Base-by-base conservation (phyloP, 2,797 vertebrate species). In the Rhinoraja longicauda region DNA sequence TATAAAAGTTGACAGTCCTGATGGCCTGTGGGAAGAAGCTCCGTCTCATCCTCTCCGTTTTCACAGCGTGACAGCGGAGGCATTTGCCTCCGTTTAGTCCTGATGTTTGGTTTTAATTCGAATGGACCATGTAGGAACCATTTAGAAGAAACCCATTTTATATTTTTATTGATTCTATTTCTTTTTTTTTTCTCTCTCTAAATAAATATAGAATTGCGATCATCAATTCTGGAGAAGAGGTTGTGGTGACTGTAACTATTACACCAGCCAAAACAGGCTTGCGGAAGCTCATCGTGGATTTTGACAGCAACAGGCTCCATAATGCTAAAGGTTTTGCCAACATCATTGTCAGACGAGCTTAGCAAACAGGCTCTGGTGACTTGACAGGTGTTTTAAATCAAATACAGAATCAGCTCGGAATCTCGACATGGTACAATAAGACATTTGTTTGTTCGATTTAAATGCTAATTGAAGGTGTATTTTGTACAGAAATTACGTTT, bases 211-310 rank as follows among this genome's bases (percentile, higher is more conserved):
- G 96, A 0, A 93, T 70, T 75, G 57, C 72, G 13, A 94, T 94
- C 0, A 95, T 97, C 73, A 90, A 93, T 84, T 95, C 96, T 5
- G 96, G 96, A 4, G 94, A 96, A 94, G 94, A 93, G 5, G 95
- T 96, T 19, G 93, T 93, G 0, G 95, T 96, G 8, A 94, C 94
- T 76, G 9, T 96, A 19, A 93, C 95, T 32, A 97, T 97, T 95
- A 94, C 94, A 0, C 97, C 97, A 3, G 73, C 12, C 7, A 94
- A 96, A 53, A 72, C 93, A 0, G 97, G 97, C 1, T 93, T 96
- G 93, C 96, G 95, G 90, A 96, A 95, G 93, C 95, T 97, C 32
- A 93, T 97, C 93, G 96, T 97, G 92, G 96, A 97, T 95, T 97
- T 97, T 84, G 96, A 97, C 94, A 96, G 96, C 0, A 96, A 97